A percentile compares a stretch with the other conserved stretches of the same genome.
Conservation (phyloP, 2,888 invertebrate genomes). For the Cylloceria caligata region DNA sequence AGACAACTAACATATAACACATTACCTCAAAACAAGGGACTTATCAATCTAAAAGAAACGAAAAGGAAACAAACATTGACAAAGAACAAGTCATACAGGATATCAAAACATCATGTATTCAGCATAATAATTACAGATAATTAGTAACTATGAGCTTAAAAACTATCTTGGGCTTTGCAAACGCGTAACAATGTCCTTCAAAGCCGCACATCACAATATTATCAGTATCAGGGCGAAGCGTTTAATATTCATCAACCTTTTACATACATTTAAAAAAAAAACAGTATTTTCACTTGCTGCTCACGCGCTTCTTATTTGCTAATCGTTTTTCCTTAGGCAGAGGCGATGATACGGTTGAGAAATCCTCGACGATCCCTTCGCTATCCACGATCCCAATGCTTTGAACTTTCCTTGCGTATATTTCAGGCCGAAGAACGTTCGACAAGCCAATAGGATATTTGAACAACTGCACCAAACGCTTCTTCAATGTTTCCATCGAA, state of each 20-base stretch:
- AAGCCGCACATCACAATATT: conserved; percentile 3
- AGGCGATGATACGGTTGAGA: not conserved
- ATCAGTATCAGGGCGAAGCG: not conserved
- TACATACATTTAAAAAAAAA: not conserved
- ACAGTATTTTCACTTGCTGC: not conserved
- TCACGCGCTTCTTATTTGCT: not conserved
- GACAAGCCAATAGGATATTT: conserved; percentile 79
- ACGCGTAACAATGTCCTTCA: not conserved
- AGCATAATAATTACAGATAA: not conserved
- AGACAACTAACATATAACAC: too few species aligned
- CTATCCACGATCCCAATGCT: not conserved
- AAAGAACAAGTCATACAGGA: not conserved
- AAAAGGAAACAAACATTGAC: too few species aligned
- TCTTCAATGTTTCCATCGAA: conserved; percentile 70
- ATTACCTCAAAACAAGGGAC: too few species aligned
- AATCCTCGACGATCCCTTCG: not conserved
- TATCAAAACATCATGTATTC: conserved; percentile 11
- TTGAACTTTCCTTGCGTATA: not conserved
- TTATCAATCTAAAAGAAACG: too few species aligned
- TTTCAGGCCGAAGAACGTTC: conserved; percentile 53
- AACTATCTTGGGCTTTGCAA: not conserved
- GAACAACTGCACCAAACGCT: conserved; percentile 77
- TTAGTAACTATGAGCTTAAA: not conserved
- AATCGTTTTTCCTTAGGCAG: conserved; percentile 25
- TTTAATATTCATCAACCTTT: not conserved